Conservation (phyloP, 2,888 invertebrate genomes). For the Thymelicus lineola region DNA sequence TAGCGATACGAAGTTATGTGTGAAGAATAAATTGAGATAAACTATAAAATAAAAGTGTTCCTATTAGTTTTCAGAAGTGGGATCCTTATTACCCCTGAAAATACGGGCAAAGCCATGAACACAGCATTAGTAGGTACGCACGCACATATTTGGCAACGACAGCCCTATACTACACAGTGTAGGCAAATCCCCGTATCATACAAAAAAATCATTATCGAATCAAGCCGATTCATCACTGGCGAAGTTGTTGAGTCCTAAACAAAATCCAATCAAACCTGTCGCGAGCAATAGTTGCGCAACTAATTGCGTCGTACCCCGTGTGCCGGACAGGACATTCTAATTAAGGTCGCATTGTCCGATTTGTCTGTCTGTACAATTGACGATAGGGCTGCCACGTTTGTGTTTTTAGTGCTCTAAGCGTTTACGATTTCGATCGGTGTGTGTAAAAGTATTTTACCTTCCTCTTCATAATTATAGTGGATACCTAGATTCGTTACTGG, state of each 20-base stretch:
- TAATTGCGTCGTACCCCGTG: background rate
- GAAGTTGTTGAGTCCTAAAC: background rate
- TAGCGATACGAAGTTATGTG: too few relatives aligned
- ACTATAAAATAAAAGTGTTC: too few relatives aligned
- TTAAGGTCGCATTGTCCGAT: slow-evolving; percentile 6
- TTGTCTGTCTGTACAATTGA: background rate
- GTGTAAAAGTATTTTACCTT: too few relatives aligned
- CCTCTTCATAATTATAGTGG: too few relatives aligned
- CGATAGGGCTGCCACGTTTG: background rate
- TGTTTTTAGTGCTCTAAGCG: background rate
- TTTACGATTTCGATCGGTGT: too few relatives aligned
- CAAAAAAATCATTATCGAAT: background rate
- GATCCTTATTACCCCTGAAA: too few relatives aligned
- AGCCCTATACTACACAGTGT: background rate
- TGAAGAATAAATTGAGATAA: too few relatives aligned
- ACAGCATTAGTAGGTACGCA: too few relatives aligned
- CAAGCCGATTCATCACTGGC: background rate
- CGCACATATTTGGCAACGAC: background rate
- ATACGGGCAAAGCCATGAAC: too few relatives aligned
- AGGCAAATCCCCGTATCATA: too few relatives aligned
- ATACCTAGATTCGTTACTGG: too few relatives aligned
- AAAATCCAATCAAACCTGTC: background rate
- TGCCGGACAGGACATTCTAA: slow-evolving; percentile 17
- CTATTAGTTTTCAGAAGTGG: too few relatives aligned
- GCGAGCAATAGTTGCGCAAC: background rate